Conservation (phyloP, 2,797 vertebrate species). For the Paratrypauchen microcephalus region DNA sequence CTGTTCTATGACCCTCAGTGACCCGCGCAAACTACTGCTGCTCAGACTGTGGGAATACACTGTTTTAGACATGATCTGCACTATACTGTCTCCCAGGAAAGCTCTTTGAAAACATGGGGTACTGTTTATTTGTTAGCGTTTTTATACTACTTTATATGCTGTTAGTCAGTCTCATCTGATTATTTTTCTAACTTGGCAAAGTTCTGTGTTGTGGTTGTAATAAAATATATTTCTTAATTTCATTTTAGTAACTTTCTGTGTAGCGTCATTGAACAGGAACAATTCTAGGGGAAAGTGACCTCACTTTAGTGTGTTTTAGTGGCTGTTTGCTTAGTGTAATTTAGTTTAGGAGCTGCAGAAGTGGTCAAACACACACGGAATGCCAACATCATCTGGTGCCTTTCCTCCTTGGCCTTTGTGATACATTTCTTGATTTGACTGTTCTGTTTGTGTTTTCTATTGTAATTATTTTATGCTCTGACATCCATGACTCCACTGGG, state of each 20-base stretch:
- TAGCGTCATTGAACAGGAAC: not conserved
- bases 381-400: constrained; percentile 23
- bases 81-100: constrained; percentile 1
- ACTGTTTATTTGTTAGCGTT: constrained; percentile 34
- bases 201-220: constrained; percentile 42
- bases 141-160: constrained; percentile 7
- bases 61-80: constrained; percentile 54
- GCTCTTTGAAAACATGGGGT: not conserved
- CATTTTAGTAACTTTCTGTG: not conserved
- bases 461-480: constrained; percentile 45
- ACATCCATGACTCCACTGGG: constrained; percentile 46
- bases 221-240: constrained; percentile 53
- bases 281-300: constrained; percentile 4
- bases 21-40: constrained; percentile 44
- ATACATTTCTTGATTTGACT: constrained; percentile 37
- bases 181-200: constrained; percentile 12
- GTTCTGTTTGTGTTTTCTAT: constrained; percentile 38
- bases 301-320: not conserved
- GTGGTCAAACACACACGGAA: constrained; percentile 24
- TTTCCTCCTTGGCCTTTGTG: constrained; percentile 16
- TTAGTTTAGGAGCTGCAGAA: constrained; percentile 13
- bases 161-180: constrained; percentile 13
- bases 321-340: constrained; percentile 6
- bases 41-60: constrained; percentile 31
- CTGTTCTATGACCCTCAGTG: constrained; percentile 56